Evolutionary conservation across 2,113 vertebrate genomes (phyloP), one percentile per base, ranked within the genome.

Genomic region (Syrrhaptes paradoxus): DNA sequence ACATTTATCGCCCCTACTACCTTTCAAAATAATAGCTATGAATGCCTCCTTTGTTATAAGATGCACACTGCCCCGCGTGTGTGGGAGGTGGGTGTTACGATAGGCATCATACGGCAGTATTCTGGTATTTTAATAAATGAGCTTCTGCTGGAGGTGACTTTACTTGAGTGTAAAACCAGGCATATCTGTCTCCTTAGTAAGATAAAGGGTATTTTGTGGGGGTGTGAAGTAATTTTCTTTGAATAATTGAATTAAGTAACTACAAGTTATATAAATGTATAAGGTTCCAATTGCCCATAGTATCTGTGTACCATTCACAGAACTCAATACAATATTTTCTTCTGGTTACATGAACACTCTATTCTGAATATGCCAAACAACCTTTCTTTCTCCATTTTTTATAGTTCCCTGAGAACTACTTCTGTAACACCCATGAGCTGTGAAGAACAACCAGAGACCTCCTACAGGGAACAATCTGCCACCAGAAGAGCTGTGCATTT

Each of bases 221-320:
- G 92, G 95, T 81, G 92, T 90, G 72, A 90, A 88, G 87, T 75
- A 94, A 96, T 94, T 95, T 93, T 96, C 95, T 94, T 81, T 90
- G 96, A 96, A 95, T 97, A 96, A 94, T 96, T 96, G 85, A 97
- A 96, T 96, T 97, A 97, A 96, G 91, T 97, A 96, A 95, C 95
- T 94, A 34, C 1, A 17, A 85, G 85, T 96, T 97, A 95, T 65
- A 95, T 93, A 96, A 95, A 92, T 89, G 65, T 81, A 57, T 88
- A 88, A 91, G n/a, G 85, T 55, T 90, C 61, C 85, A 80, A 81
- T 86, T 80, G 93, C 93, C 94, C 88, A 88, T 93, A 93, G 95
- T 97, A 94, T 93, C 93, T 90, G 85, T 90, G 83, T 81, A 95
- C 93, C 95, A 96, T 97, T 96, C 95, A 97, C 90, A 95, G 93